Evolutionary conservation across 2,113 vertebrate species (phyloP).

Genomic region (Gymnorhina tibicen): DNA sequence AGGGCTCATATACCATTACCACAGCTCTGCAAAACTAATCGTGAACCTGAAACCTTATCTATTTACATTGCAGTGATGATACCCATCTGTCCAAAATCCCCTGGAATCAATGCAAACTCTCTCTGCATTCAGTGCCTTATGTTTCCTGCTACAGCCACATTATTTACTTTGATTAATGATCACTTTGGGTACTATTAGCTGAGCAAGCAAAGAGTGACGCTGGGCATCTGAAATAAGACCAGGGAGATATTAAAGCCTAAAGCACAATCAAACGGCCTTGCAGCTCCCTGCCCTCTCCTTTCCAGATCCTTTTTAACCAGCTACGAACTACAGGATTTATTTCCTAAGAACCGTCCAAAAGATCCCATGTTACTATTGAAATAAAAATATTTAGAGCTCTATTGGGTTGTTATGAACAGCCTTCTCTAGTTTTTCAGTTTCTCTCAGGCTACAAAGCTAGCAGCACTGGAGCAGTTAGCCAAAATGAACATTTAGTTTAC

Average conservation of each 20-base stretch:
- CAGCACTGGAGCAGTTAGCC: not conserved
- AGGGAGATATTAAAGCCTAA: not conserved
- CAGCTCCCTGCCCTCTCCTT: not conserved
- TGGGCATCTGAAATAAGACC: not conserved
- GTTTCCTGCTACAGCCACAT: not conserved
- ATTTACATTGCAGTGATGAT: not conserved
- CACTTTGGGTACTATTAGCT: not conserved
- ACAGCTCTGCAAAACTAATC: not conserved
- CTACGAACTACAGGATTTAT: not conserved
- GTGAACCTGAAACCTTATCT: not conserved
- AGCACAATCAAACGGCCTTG: not conserved
- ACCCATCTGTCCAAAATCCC: not conserved
- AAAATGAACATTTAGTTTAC: not conserved
- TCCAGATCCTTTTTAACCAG: not conserved
- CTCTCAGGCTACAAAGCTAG: not conserved
- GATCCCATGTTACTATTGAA: not conserved
- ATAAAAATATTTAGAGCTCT: not conserved
- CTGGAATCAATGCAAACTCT: not conserved
- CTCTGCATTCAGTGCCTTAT: not conserved
- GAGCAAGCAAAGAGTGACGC: not conserved
- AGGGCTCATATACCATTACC: not conserved
- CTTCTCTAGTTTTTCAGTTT: not conserved
- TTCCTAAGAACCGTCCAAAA: not conserved
- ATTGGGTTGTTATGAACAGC: not conserved
- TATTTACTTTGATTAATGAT: constrained; percentile 31